These are phyloP conservation scores for Athalia cordata DNA, from an alignment of 2,888 invertebrate species.

Conservation along the genomic window DNA sequence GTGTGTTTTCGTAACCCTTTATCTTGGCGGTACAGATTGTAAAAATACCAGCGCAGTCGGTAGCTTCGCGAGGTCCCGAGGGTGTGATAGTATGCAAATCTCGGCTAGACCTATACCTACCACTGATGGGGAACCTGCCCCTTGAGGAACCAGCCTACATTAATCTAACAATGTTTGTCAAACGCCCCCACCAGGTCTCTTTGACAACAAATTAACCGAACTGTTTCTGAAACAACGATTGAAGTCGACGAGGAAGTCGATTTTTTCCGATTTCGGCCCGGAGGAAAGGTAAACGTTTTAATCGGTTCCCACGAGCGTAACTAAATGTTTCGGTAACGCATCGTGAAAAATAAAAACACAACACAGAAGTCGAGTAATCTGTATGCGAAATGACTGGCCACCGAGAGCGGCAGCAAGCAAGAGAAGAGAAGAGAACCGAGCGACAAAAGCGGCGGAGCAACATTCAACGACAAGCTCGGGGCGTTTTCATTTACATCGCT, in stretches of 20 bases:
- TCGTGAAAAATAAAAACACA: neutral
- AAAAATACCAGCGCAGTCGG: constrained; percentile 46
- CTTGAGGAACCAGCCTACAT: constrained; percentile 46
- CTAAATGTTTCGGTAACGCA: neutral
- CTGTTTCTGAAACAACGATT: constrained; percentile 36
- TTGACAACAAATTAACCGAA: constrained; percentile 42
- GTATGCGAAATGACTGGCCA: too few relatives aligned
- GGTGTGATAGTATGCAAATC: constrained; percentile 48
- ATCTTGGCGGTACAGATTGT: constrained; percentile 48
- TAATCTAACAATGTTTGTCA: constrained; percentile 46
- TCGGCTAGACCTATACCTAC: constrained; percentile 41
- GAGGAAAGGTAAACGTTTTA: neutral
- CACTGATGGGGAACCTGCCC: constrained; percentile 44
- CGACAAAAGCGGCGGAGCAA: constrained; percentile 22
- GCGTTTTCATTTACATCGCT: constrained; percentile 46
- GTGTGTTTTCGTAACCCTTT: constrained; percentile 46
- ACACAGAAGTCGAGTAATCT: too few relatives aligned
- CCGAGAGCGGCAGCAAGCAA: neutral
- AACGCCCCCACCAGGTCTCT: constrained; percentile 34
- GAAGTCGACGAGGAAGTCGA: too few relatives aligned
- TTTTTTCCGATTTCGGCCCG: too few relatives aligned
- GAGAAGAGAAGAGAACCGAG: constrained; percentile 10
- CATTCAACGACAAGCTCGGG: constrained; percentile 39
- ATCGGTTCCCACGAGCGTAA: neutral
- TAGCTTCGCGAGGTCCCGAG: constrained; percentile 41